These are phyloP conservation scores for Leptoteleia sp. DNA, from an alignment of 1,140 invertebrate species.

Conservation along the genomic window DNA sequence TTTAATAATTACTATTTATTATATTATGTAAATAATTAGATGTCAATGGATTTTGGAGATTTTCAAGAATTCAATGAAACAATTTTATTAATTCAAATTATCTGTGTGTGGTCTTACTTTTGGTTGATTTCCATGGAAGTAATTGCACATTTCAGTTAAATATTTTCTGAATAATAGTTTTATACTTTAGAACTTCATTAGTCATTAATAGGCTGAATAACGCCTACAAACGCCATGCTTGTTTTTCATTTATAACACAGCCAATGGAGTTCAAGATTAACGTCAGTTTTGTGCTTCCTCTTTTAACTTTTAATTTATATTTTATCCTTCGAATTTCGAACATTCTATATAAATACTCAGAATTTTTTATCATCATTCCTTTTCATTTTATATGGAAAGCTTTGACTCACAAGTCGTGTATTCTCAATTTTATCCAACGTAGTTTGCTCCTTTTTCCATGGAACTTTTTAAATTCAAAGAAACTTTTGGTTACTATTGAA, in stretches of 20 bases:
- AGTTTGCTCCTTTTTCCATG: no score
- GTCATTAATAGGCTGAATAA: slow-evolving; percentile 24
- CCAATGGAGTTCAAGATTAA: slow-evolving; percentile 5
- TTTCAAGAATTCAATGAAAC: slow-evolving; percentile 4
- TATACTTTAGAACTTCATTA: slow-evolving; percentile 18
- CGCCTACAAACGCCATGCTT: slow-evolving; percentile 21
- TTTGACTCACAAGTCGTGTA: background rate
- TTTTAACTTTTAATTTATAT: slow-evolving; percentile 15
- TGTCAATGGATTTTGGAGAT: background rate
- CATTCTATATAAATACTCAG: background rate
- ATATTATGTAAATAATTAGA: no score
- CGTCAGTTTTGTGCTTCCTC: slow-evolving; percentile 9
- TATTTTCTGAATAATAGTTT: slow-evolving; percentile 23
- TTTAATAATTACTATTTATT: no score
- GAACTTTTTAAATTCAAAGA: no score
- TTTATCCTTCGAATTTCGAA: slow-evolving; percentile 11
- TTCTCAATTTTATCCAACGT: background rate
- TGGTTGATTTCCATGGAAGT: slow-evolving; percentile 20
- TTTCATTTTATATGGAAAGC: no score
- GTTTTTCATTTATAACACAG: slow-evolving; percentile 21
- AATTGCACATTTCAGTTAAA: slow-evolving; percentile 24
- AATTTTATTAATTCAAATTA: slow-evolving; percentile 16
- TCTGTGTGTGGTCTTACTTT: slow-evolving; percentile 40
- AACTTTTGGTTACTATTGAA: no score
- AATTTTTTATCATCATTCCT: slow-evolving; percentile 2